Percentiles rank a stretch among this genome's conserved stretches.
Conservation (phyloP, 1,140 invertebrate genomes). For the Brachionus rubens region DNA sequence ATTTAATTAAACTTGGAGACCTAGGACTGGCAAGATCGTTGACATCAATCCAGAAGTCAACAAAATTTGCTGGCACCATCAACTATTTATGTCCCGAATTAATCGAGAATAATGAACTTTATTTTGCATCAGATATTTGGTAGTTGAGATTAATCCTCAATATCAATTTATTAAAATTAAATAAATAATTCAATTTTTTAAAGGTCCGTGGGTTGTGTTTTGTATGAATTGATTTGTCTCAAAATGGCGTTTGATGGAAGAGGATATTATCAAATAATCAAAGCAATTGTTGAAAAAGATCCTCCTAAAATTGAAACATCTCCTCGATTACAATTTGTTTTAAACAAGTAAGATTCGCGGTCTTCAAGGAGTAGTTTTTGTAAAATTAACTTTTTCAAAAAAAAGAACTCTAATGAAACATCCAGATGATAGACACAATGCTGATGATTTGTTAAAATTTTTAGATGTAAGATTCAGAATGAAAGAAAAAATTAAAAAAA, state of each 20-base stretch:
- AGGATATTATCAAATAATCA: slow-evolving; percentile 31
- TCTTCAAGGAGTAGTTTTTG: background rate
- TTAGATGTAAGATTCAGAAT: background rate
- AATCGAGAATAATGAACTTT: slow-evolving; percentile 19
- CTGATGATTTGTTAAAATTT: background rate
- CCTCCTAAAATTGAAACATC: slow-evolving; percentile 35
- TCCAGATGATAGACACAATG: background rate
- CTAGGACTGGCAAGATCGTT: background rate
- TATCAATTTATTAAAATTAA: background rate
- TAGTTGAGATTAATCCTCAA: background rate
- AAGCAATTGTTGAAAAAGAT: slow-evolving; percentile 27
- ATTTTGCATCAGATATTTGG: slow-evolving; percentile 36
- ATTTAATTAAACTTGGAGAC: slow-evolving; percentile 24
- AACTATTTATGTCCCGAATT: slow-evolving; percentile 21
- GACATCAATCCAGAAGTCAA: slow-evolving; percentile 13
- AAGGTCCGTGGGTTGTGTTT: slow-evolving; percentile 28
- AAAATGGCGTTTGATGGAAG: slow-evolving; percentile 8
- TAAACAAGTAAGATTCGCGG: background rate
- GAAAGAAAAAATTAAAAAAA: too few relatives aligned
- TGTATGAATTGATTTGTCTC: slow-evolving; percentile 28
- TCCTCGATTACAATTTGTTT: slow-evolving; percentile 19
- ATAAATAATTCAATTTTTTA: background rate
- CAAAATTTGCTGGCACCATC: slow-evolving; percentile 19
- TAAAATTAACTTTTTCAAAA: background rate
- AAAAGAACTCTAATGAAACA: background rate